Conservation (phyloP, 2,888 invertebrate genomes). For the Andrena minutula region DNA sequence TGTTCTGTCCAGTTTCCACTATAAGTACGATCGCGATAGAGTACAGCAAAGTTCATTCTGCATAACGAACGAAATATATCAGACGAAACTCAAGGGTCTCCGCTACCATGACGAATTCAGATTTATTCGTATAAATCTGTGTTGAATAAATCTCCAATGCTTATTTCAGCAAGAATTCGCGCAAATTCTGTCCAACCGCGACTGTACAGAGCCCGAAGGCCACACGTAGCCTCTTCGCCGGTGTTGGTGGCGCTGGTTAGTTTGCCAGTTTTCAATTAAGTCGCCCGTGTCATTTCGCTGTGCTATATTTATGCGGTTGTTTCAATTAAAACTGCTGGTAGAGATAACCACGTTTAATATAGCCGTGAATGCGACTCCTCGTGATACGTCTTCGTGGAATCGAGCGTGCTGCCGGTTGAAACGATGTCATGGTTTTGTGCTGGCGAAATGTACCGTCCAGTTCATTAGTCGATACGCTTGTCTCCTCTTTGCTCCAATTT, state of each 20-base stretch:
- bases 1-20: constrained; percentile 35
- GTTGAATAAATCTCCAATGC: not conserved
- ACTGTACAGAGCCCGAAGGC: constrained; percentile 11
- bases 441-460: not conserved
- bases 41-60: not conserved
- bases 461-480: constrained; percentile 5
- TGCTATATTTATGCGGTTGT: constrained; percentile 41
- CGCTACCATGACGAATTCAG: too few relatives aligned
- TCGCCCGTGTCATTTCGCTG: constrained; percentile 27
- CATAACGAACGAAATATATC: not conserved
- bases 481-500: not conserved
- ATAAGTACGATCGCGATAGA: constrained; percentile 24
- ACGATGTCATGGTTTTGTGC: not conserved
- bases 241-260: not conserved
- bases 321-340: constrained; percentile 57
- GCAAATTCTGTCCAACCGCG: not conserved
- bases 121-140: too few relatives aligned
- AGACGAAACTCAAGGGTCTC: too few relatives aligned
- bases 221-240: too few relatives aligned
- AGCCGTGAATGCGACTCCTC: constrained; percentile 9
- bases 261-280: constrained; percentile 60
- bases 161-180: not conserved
- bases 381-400: not conserved
- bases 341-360: constrained; percentile 27
- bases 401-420: not conserved